Conservation (phyloP, 2,888 invertebrate species). For the Chironomus tentans region DNA sequence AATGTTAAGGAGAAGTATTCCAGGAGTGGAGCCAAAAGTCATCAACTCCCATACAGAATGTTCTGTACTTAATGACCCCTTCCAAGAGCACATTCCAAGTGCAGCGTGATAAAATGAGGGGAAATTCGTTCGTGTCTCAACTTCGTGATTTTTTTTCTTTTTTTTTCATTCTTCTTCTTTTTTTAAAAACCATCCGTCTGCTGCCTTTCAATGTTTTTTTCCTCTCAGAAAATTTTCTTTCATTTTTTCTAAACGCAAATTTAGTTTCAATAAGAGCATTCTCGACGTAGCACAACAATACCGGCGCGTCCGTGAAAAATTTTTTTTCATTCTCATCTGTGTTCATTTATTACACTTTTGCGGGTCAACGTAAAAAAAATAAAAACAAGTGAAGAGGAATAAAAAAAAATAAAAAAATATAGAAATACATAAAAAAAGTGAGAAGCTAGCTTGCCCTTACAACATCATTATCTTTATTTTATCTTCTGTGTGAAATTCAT, state of each 20-base stretch:
- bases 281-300: slow-evolving; percentile 12
- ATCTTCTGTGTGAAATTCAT: neutral
- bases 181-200: slow-evolving; percentile 20
- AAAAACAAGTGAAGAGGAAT: neutral
- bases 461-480: too few species aligned
- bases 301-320: neutral
- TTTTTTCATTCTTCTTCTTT: neutral
- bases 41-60: neutral
- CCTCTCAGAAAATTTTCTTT: slow-evolving; percentile 9
- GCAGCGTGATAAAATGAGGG: neutral
- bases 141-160: slow-evolving; percentile 18
- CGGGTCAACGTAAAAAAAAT: neutral
- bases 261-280: slow-evolving; percentile 23
- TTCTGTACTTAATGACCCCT: neutral
- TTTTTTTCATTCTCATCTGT: neutral
- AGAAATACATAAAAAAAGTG: neutral
- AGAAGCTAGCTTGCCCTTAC: too few species aligned
- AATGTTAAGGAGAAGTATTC: neutral
- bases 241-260: slow-evolving; percentile 21
- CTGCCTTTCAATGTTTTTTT: neutral
- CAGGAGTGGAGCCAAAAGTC: neutral
- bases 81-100: neutral
- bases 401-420: neutral
- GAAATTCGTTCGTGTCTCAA: neutral
- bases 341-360: neutral